Evolutionary conservation across 2,797 vertebrate genomes (phyloP), one percentile per base, ranked within the genome.

Genomic region (Oophaga sylvatica): DNA sequence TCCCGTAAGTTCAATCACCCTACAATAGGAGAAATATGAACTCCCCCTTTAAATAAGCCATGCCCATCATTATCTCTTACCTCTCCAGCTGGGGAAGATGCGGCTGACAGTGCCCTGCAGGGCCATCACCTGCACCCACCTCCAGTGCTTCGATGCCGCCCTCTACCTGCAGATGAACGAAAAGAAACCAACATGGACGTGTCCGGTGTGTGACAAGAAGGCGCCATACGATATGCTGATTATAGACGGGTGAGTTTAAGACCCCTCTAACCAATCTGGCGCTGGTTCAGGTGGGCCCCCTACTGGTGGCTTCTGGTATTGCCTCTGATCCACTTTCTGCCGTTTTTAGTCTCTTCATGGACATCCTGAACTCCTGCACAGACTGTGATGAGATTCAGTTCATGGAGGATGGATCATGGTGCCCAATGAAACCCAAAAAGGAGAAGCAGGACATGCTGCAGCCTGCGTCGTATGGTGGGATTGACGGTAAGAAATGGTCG

Each of bases 101-200:
- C 90, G 94, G 31, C 90, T 95, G 90, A 90, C 88, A 0, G 94
- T 95, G 19, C 94, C 94, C 0, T 95, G 95, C 48, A 92, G 94
- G 0, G 94, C 94, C 1, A 85, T 93, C 83, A 95, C 94, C 10
- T 95, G 95, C 20, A 94, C 91, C 76, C 95, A 95, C 90, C 93
- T 95, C 13, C 95, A 95, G 91, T 95, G 95, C 90, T 95, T 95
- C 0, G 94, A 95, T 0, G 95, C 94, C 0, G 94, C 94, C 0
- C 94, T 95, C 26, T 95, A 95, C 20, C 93, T 95, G 0, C 95
- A 95, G 68, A 95, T 95, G 95, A 95, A 95, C 0, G 95, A 95
- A 89, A 95, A 95, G 91, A 95, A 95, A 71, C 93, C 95, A 13
- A 95, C 94, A 0, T 95, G 95, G 95, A 95, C 94, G 0, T 95